These are phyloP conservation scores for Strongylocentrotus purpuratus DNA, from an alignment of 35 echinoderm and acorn worm genomes.

Conservation along the genomic window DNA sequence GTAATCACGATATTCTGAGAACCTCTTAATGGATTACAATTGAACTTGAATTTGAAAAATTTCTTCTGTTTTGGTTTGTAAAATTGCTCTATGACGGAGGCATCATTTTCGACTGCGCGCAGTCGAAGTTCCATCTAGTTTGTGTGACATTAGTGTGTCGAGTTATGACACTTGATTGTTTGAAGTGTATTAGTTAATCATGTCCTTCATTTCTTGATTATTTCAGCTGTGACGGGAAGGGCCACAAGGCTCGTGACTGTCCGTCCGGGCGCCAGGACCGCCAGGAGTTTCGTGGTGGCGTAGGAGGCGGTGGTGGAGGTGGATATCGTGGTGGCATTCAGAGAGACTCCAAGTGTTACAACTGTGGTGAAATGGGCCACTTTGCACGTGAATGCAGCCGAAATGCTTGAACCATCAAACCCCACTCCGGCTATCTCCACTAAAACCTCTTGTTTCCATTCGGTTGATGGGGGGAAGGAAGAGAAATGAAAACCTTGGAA, in stretches of 20 bases:
- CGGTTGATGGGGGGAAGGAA: constrained; percentile 38
- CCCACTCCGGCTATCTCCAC: constrained; percentile 56
- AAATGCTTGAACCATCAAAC: constrained; percentile 42
- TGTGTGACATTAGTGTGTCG: neutral
- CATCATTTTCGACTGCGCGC: too few species aligned
- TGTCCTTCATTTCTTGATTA: neutral
- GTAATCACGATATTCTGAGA: too few species aligned
- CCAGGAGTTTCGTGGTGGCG: neutral
- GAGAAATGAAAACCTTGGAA: constrained; percentile 4
- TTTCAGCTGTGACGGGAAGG: constrained; percentile 40
- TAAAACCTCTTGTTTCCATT: constrained; percentile 44
- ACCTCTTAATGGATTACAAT: too few species aligned
- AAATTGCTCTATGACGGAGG: too few species aligned
- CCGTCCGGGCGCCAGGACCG: neutral
- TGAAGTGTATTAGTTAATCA: too few species aligned
- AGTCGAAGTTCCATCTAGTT: too few species aligned
- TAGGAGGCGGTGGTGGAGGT: neutral
- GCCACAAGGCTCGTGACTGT: constrained; percentile 58
- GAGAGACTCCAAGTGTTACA: constrained; percentile 48
- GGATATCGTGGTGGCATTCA: neutral
- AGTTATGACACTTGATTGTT: neutral
- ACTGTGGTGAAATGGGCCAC: constrained; percentile 50
- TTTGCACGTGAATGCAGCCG: constrained; percentile 19
- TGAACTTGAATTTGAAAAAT: too few species aligned
- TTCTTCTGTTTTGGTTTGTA: too few species aligned